A percentile compares a stretch with the other conserved stretches of the same genome.
Conservation (phyloP, 1,140 invertebrate genomes). For the Drosophila repleta region DNA sequence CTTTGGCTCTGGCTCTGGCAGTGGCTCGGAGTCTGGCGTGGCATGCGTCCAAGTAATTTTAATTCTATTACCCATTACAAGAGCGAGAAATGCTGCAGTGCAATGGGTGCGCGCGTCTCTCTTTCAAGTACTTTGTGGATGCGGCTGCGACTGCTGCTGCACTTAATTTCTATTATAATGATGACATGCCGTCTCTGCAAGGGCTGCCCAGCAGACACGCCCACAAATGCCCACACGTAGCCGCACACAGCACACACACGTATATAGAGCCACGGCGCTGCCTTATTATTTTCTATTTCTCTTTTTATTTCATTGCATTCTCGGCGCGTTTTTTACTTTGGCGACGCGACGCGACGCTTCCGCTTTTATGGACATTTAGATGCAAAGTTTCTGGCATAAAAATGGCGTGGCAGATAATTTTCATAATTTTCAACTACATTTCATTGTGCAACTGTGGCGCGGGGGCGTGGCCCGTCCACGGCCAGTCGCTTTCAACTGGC, state of each 20-base stretch:
- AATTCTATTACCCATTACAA: slow-evolving; percentile 70
- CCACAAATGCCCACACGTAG: slow-evolving; percentile 50
- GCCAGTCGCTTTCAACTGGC: slow-evolving; percentile 52
- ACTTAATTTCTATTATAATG: slow-evolving; percentile 72
- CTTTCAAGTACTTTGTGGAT: slow-evolving; percentile 11
- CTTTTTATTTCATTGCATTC: slow-evolving; percentile 1
- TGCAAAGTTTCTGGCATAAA: slow-evolving; percentile 80
- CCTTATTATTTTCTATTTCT: slow-evolving; percentile 41
- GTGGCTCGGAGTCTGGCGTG: slow-evolving; percentile 16
- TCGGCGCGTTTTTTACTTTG: slow-evolving; percentile 35
- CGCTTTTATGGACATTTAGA: slow-evolving; percentile 80
- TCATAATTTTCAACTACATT: slow-evolving; percentile 81
- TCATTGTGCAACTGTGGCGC: slow-evolving; percentile 67
- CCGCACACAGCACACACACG: slow-evolving; percentile 5
- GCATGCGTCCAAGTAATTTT: slow-evolving; percentile 70
- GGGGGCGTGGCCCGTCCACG: slow-evolving; percentile 34
- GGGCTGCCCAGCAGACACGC: slow-evolving; percentile 35
- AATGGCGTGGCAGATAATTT: slow-evolving; percentile 78
- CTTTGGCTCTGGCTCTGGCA: slow-evolving; percentile 5
- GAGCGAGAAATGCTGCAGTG: slow-evolving; percentile 19
- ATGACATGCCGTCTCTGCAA: slow-evolving; percentile 63
- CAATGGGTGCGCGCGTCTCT: slow-evolving; percentile 4
- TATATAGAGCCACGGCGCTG: slow-evolving; percentile 10
- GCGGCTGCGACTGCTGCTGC: slow-evolving; percentile 23
- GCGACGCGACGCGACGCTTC: slow-evolving; percentile 55